Evolutionary conservation across 2,888 invertebrate genomes (phyloP), one percentile per base, ranked within the genome.

Genomic region (Hydriomena furcata): DNA sequence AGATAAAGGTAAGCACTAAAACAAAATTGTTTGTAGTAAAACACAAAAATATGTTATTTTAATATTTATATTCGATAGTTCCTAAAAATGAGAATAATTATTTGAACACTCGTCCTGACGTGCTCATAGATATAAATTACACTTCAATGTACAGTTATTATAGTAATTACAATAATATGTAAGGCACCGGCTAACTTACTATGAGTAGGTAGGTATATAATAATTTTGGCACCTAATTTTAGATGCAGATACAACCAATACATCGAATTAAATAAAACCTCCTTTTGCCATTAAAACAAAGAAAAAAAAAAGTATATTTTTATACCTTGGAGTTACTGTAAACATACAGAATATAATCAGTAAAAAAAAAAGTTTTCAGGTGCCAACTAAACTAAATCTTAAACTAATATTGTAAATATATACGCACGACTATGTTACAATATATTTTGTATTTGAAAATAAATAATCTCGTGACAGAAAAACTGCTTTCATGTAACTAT

Each of bases 61-160:
- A 44, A 53, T 52, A 55, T 69, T 73, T 76, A 73, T 77, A 79
- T 76, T 83, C 76, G 80, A 80, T 73, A 75, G 64, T 70, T 73
- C 76, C 79, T 79, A 79, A 61, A 76, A 73, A 63, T 60, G 50
- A 63, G 56, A 73, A 68, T 69, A 71, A 71, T 73, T 71, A 74
- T 77, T 79, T 77, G 76, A 79, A 79, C 81, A 80, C 73, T 63
- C 65, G 63, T 54, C 61, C 61, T 58, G 68, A 67, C 52, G 68
- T 74, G 75, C 62, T 71, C 66, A 52, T 67, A 66, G 73, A 75
- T 78, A 85, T 87, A 86, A 87, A 85, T 85, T 82, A 86, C 68
- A 83, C 23, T 57, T 46, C 35, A 69, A 76, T 73, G 69, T 77
- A 79, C 79, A 68, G 68, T 77, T 80, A 66, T 73, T 73, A 66